These are phyloP conservation scores for Beris chalybata DNA, from an alignment of 2,888 invertebrate genomes.

Conservation along the genomic window DNA sequence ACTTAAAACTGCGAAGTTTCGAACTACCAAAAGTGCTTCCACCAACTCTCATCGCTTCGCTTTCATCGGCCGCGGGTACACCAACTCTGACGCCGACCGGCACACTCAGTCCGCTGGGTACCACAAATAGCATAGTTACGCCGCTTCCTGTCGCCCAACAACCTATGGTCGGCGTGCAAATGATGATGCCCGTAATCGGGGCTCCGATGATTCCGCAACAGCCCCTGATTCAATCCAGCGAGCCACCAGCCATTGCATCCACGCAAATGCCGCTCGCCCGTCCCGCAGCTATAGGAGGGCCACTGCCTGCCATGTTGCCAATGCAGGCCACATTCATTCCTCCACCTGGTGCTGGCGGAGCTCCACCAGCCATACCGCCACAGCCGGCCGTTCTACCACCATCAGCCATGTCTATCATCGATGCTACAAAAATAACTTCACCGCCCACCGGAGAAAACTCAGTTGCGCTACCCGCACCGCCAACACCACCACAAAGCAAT, in stretches of 20 bases:
- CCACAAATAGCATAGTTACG: constrained; percentile 40
- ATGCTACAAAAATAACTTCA: constrained; percentile 56
- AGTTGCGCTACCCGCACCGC: constrained; percentile 45
- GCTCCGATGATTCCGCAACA: constrained; percentile 21
- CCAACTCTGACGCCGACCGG: constrained; percentile 53
- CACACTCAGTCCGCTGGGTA: constrained; percentile 49
- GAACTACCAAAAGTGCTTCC: constrained; percentile 89
- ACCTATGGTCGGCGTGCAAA: constrained; percentile 3
- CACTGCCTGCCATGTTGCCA: constrained; percentile 54
- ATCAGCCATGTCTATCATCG: constrained; percentile 53
- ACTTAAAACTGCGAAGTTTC: constrained; percentile 86
- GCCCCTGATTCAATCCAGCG: constrained; percentile 47
- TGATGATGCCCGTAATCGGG: constrained; percentile 15
- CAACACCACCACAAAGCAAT: constrained; percentile 54
- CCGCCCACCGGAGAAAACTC: constrained; percentile 50
- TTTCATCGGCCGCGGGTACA: constrained; percentile 61
- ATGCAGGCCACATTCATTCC: constrained; percentile 34
- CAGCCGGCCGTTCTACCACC: constrained; percentile 43
- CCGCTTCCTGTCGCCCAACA: constrained; percentile 35
- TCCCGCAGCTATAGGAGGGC: constrained; percentile 42
- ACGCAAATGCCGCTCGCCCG: constrained; percentile 18
- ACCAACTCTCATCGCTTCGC: constrained; percentile 69
- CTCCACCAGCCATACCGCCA: constrained; percentile 41
- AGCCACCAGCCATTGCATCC: constrained; percentile 31
- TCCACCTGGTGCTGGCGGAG: constrained; percentile 39